Evolutionary conservation across 2,113 vertebrate species (phyloP).

Genomic region (Ranitomeya imitator): DNA sequence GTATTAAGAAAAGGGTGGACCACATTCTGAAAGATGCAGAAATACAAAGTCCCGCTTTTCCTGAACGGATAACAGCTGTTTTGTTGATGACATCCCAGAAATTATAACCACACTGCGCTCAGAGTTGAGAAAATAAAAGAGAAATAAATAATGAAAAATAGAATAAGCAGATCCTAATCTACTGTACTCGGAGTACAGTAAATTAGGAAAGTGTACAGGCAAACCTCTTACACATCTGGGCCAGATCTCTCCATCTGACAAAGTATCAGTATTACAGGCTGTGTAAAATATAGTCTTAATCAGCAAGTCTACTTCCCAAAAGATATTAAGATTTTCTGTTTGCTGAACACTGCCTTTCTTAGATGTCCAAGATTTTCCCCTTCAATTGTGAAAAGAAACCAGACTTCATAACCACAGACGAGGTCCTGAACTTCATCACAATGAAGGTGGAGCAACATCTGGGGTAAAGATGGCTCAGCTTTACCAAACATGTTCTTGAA

Average conservation of each 20-base stretch:
- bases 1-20: conserved; percentile 41
- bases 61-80: neutral
- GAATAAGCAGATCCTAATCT: neutral
- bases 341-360: neutral
- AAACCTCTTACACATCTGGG: neutral
- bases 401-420: conserved; percentile 25
- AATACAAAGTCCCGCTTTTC: conserved; percentile 4
- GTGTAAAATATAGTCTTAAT: neutral
- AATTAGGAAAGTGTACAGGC: neutral
- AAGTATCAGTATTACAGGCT: neutral
- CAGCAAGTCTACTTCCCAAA: conserved; percentile 25
- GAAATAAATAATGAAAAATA: neutral
- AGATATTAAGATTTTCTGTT: conserved; percentile 18
- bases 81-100: conserved; percentile 45
- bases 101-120: conserved; percentile 1
- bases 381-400: neutral
- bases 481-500: neutral
- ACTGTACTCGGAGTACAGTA: neutral
- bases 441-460: conserved; percentile 18
- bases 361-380: neutral
- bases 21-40: conserved; percentile 42
- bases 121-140: neutral
- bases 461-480: conserved; percentile 10
- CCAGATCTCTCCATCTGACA: neutral
- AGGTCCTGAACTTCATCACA: conserved; percentile 24